phyloP scores from a whole-genome alignment of 1,140 invertebrate genomes.

The Zaprionus ghesquierei region DNA sequence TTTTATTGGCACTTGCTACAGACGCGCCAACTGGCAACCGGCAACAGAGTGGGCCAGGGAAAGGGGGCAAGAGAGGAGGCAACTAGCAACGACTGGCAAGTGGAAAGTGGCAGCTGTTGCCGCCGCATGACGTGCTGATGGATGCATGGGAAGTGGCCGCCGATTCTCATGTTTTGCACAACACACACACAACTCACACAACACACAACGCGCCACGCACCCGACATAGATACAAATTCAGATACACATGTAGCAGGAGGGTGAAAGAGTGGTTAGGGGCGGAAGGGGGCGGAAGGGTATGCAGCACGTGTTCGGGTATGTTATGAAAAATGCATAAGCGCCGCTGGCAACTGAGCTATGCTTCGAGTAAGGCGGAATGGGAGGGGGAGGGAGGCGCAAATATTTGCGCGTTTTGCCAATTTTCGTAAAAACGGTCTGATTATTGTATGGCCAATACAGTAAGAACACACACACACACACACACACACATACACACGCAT shows the following conservation, averaged over 20 bases:
- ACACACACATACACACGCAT: conserved; percentile 9
- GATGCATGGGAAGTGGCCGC: conserved; percentile 43
- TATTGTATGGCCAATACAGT: conserved; percentile 41
- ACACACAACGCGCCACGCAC: not conserved
- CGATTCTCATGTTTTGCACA: conserved; percentile 61
- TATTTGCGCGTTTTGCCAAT: conserved; percentile 73
- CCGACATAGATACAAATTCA: conserved; percentile 4
- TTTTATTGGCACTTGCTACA: conserved; percentile 78
- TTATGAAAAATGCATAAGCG: conserved; percentile 80
- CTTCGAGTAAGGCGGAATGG: not conserved
- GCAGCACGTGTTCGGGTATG: conserved; percentile 62
- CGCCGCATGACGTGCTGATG: conserved; percentile 70
- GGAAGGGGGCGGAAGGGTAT: conserved; percentile 49
- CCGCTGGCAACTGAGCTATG: conserved; percentile 39
- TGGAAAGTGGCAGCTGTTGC: conserved; percentile 62
- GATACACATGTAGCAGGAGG: not conserved
- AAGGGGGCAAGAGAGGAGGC: not conserved
- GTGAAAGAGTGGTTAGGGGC: not conserved
- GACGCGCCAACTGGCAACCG: not conserved
- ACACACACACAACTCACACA: too few relatives aligned
- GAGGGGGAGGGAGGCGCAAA: conserved; percentile 10
- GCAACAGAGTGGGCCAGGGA: not conserved
- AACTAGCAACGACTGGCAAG: not conserved
- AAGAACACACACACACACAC: conserved; percentile 8
- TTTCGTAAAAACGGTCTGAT: conserved; percentile 67